A percentile compares a stretch with the other conserved stretches of the same genome.
Evolutionary conservation across 1,140 invertebrate genomes (phyloP).

Genomic region (Orchesella cincta): DNA sequence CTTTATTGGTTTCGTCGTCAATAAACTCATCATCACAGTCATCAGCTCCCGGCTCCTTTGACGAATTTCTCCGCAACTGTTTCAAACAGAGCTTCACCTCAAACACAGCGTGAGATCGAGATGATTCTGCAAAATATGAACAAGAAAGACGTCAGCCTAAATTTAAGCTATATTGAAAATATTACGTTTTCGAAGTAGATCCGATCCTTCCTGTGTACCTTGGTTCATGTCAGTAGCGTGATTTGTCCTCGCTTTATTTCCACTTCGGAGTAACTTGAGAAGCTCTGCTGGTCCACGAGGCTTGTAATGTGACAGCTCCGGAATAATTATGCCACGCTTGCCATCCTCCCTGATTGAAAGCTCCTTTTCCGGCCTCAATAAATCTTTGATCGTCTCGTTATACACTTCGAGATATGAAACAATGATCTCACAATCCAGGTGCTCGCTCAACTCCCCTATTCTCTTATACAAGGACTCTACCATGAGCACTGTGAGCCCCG

Average conservation of each 20-base stretch:
- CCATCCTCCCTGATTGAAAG: constrained; percentile 83
- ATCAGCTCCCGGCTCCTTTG: background rate
- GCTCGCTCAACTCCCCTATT: constrained; percentile 70
- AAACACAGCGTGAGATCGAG: constrained; percentile 94
- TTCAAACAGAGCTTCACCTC: constrained; percentile 63
- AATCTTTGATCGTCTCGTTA: constrained; percentile 92
- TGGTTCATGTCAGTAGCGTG: constrained; percentile 97
- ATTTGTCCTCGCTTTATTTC: constrained; percentile 89
- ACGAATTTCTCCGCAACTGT: background rate
- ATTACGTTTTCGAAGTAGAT: too few species aligned
- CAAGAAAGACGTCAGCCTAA: too few species aligned
- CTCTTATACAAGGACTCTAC: constrained; percentile 84
- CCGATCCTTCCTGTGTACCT: too few species aligned
- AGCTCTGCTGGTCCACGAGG: constrained; percentile 80
- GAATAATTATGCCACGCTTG: constrained; percentile 74
- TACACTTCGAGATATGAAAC: constrained; percentile 70
- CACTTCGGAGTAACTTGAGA: constrained; percentile 77
- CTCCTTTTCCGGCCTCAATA: constrained; percentile 73
- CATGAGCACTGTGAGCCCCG: constrained; percentile 91
- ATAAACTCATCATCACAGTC: background rate
- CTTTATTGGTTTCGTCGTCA: background rate
- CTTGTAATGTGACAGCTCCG: constrained; percentile 76
- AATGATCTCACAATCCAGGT: constrained; percentile 69
- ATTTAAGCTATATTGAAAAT: too few species aligned
- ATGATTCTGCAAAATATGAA: constrained; percentile 94